Evolutionary conservation across 2,797 vertebrate genomes (phyloP), one percentile per base, ranked within the genome.

Genomic region (Pseudochirops cupreus): DNA sequence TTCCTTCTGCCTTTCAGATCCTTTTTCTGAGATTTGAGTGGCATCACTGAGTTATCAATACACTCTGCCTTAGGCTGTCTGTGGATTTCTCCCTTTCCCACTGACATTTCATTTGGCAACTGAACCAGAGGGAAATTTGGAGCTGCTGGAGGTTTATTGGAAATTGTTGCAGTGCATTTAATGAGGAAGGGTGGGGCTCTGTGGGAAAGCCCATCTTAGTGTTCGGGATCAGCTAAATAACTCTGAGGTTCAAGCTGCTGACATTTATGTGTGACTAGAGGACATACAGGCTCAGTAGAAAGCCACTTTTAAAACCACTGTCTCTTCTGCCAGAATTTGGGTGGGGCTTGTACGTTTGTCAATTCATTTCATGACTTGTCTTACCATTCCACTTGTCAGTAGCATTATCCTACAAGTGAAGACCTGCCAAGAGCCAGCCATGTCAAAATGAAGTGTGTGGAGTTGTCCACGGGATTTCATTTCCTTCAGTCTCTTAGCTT

Each of bases 91-190:
- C 97, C 89, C 92, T 94, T 94, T 96, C 95, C 39, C 46, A 96
- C 98, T 97, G 97, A 95, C 91, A 29, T 74, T 97, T 92, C 96
- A 67, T 98, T 96, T 96, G 94, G 94, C 91, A 90, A 16, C 58
- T 91, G 3, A 93, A 93, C 92, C 7, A 6, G 33, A 4, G 93
- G 91, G 92, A 94, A 91, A 82, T 92, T 90, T 95, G 94, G 96
- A 97, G 97, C 94, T 87, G 96, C 55, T 90, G 96, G 56, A 96
- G 95, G 91, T 97, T 97, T 98, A 98, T 97, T 97, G 97, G 97
- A 98, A 98, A 98, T 98, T 97, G 2, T 97, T 98, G 91, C 92
- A 93, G 89, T 97, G 98, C 96, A 97, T 97, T 95, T 98, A 97
- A 98, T 89, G 67, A 97, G 98, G 97, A 96, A 91, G 93, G 93